These are phyloP conservation scores for Nysson spinosus DNA, from an alignment of 2,888 invertebrate species.

Conservation along the genomic window DNA sequence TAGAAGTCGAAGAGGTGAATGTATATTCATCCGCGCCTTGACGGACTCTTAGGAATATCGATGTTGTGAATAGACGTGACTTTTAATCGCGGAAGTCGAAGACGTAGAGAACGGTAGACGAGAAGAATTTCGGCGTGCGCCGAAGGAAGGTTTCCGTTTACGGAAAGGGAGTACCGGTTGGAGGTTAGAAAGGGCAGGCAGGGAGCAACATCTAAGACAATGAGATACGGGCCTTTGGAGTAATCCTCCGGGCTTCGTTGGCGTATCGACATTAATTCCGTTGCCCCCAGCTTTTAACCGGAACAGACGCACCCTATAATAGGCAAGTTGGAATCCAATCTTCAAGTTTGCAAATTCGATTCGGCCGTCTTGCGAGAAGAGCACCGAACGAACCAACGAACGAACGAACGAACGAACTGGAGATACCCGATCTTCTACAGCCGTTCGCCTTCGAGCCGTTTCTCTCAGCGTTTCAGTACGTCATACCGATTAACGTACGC, in stretches of 20 bases:
- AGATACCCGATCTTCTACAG: slow-evolving; percentile 20
- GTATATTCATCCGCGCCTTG: slow-evolving; percentile 60
- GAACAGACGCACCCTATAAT: slow-evolving; percentile 78
- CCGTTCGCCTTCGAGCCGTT: slow-evolving; percentile 9
- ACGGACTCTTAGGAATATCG: slow-evolving; percentile 42
- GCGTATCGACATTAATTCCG: slow-evolving; percentile 78
- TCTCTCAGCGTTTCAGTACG: not conserved
- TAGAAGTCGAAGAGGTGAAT: too few species aligned
- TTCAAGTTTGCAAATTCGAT: slow-evolving; percentile 78
- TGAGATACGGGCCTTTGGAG: slow-evolving; percentile 70
- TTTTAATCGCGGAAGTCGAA: too few species aligned
- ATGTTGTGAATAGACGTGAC: too few species aligned
- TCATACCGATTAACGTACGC: too few species aligned
- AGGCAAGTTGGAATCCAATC: slow-evolving; percentile 78
- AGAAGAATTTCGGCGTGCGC: too few species aligned
- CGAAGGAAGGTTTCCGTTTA: slow-evolving; percentile 9
- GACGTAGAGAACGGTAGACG: not conserved
- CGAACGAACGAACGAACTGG: slow-evolving; percentile 42
- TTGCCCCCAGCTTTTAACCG: slow-evolving; percentile 77
- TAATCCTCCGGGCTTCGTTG: slow-evolving; percentile 75
- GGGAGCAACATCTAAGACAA: slow-evolving; percentile 68
- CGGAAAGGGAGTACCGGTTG: not conserved
- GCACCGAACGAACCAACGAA: too few species aligned
- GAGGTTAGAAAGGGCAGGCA: slow-evolving; percentile 9
- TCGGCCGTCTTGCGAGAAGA: slow-evolving; percentile 73